Conservation (phyloP, 2,888 invertebrate species). For the Linhomoeus sp. region DNA sequence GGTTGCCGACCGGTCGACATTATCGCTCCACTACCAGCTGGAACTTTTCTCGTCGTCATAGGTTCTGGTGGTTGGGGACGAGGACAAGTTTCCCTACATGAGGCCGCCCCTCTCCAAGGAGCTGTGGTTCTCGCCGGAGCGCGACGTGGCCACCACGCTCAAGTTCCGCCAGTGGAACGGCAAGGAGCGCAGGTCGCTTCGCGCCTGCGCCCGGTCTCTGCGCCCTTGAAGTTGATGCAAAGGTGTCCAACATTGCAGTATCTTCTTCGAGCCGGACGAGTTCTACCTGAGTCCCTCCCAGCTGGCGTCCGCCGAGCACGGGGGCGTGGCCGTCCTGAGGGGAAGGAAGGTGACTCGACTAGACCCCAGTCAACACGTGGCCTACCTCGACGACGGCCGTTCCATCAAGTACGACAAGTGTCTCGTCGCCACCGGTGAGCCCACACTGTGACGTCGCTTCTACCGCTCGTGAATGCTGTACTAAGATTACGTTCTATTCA, state of each 20-base stretch:
- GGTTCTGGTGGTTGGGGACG: constrained; percentile 62
- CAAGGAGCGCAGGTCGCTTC: constrained; percentile 49
- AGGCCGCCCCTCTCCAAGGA: constrained; percentile 87
- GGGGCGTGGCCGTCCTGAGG: constrained; percentile 64
- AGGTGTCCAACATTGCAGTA: constrained; percentile 35
- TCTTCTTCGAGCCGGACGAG: constrained; percentile 63
- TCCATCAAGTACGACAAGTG: constrained; percentile 60
- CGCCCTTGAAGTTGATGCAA: too few species aligned
- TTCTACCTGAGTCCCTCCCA: constrained; percentile 49
- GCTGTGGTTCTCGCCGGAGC: constrained; percentile 59
- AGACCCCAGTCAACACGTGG: constrained; percentile 30
- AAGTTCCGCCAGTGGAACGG: constrained; percentile 83
- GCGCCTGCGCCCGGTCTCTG: neutral
- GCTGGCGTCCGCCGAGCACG: constrained; percentile 41
- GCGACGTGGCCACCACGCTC: constrained; percentile 38
- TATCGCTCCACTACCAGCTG: neutral
- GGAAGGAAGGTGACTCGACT: constrained; percentile 45
- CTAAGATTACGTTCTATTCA: constrained; percentile 13
- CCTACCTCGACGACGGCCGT: constrained; percentile 46
- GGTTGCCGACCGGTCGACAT: constrained; percentile 18
- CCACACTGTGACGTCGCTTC: too few species aligned
- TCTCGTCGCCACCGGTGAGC: constrained; percentile 61
- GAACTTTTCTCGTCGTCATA: constrained; percentile 15
- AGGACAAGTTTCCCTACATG: constrained; percentile 72
- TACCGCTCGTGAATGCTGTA: neutral